These are phyloP conservation scores for Gobius niger DNA, from an alignment of 2,113 vertebrate species.

Conservation along the genomic window DNA sequence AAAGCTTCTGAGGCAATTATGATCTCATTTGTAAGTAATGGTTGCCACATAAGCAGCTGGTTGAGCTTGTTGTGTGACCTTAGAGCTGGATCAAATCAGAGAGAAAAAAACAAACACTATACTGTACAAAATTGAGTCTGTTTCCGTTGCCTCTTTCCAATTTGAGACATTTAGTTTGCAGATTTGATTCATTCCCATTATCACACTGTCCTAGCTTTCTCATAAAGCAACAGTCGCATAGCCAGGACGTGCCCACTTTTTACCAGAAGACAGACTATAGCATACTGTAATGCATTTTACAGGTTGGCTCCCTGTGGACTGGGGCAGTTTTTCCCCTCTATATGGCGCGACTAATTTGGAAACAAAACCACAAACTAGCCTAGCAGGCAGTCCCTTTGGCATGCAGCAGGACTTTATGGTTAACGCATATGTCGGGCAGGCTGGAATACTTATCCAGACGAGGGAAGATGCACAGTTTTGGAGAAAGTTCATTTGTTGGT, in stretches of 20 bases:
- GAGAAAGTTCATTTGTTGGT: neutral
- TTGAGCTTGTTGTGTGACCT: too few species aligned
- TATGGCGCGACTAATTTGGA: slow-evolving; percentile 53
- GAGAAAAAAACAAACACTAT: too few species aligned
- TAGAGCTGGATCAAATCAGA: too few species aligned
- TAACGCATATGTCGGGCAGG: slow-evolving; percentile 51
- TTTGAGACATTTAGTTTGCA: too few species aligned
- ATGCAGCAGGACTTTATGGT: slow-evolving; percentile 38
- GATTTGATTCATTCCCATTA: too few species aligned
- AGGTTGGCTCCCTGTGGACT: slow-evolving; percentile 40
- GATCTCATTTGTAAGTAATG: too few species aligned
- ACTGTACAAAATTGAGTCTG: neutral
- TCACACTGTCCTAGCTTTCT: too few species aligned
- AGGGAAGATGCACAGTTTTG: slow-evolving; percentile 4
- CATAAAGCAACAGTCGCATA: neutral
- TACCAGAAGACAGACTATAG: slow-evolving; percentile 29
- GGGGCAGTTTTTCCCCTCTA: slow-evolving; percentile 25
- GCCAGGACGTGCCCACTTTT: slow-evolving; percentile 20
- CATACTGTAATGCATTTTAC: slow-evolving; percentile 61
- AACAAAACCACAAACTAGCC: slow-evolving; percentile 60
- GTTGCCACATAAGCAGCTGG: too few species aligned
- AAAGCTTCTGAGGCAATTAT: neutral
- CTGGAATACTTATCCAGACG: slow-evolving; percentile 26
- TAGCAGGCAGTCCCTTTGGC: slow-evolving; percentile 59
- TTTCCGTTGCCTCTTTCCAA: too few species aligned